Evolutionary conservation across 1,140 invertebrate genomes (phyloP), one percentile per base, ranked within the genome.

Genomic region (Drosophila pseudoobscura): DNA sequence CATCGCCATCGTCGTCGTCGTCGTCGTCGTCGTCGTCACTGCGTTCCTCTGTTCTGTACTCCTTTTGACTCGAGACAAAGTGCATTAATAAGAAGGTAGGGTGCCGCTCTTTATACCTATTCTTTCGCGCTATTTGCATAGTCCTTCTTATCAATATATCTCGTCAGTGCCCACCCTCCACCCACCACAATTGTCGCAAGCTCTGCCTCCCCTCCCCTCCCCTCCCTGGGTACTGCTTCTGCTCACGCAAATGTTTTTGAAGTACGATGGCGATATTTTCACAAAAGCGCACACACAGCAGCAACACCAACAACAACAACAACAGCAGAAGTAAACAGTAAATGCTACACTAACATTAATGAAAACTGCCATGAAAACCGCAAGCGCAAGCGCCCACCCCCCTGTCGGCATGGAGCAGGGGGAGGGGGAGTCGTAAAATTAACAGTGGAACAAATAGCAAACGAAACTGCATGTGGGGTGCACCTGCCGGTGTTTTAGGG

Each of bases 291-390:
- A 65, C 46, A 68, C 62, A 78, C 53, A 65, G 57, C 31, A 2
- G 31, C 39, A 17, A 3, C 35, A 31, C 29, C 55, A 77, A 35
- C 29, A 54, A 41, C 46, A 59, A 45, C 60, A 45, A 55, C 55
- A 59, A 45, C 60, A 45, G 52, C 55, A 24, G 29, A 35, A 72
- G 44, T 39, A 57, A 85, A 64, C 43, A 72, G 44, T 39, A 57
- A 85, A 64, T 64, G 60, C 57, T 62, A 73, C 66, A 84, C 76
- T 79, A 64, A 84, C 72, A 76, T 77, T 84, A 72, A 84, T 73
- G 65, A 76, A 56, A 75, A 78, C 64, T 78, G 51, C 65, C 75
- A 78, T 63, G 56, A 65, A 82, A 66, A 78, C 79, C 61, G 45
- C 76, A 80, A 78, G 68, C 75, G 75, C 65, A 59, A 72, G 50